Base-by-base conservation (phyloP, 2,888 invertebrate species). In the Xestia xanthographa region DNA sequence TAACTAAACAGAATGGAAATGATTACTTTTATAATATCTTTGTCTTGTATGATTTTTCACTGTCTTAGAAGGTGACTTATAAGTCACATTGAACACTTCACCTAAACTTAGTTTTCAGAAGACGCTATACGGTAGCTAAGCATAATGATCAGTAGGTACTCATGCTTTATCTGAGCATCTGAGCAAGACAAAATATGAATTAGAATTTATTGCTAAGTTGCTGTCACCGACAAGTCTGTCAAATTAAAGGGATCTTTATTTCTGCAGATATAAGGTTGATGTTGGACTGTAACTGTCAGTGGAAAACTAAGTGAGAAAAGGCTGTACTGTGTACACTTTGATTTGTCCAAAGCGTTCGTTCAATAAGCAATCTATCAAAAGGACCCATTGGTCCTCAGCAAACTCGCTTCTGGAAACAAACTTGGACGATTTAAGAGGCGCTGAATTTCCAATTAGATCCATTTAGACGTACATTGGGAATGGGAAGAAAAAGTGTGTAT, bases 371-470 rank as follows among this genome's bases (percentile, higher is more conserved):
- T 66, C 68, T 75, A 75, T 86, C 85, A 86, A 89, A 88, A 88
- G 84, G 81, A 85, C 72, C 85, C 80, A 83, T 68, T 66, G 75
- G 65, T 66, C 68, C 53, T 48, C 14, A 34, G 29, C 60, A 45
- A 53, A 66, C 83, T 84, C 74, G 74, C 82, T 80, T 81, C 77
- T 79, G 73, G 75, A 80, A 83, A 77, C 84, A 75, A 84, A 82
- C 81, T 84, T 81, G 80, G 80, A 85, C 87, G 88, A 88, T 89
- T 87, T 89, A 88, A 88, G 87, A 88, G 86, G 87, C 87, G 89
- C 85, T 91, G 91, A 92, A 93, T 92, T 92, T 91, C 91, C 94
- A 94, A 95, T 94, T 93, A 93, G 90, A 91, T 90, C 90, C 90
- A 91, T 92, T 92, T 91, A 90, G 86, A 90, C 87, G 89, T 88